A percentile compares a stretch with the other conserved stretches of the same genome.
Conservation (phyloP, 2,113 vertebrate genomes). For the Pluvianellus socialis region DNA sequence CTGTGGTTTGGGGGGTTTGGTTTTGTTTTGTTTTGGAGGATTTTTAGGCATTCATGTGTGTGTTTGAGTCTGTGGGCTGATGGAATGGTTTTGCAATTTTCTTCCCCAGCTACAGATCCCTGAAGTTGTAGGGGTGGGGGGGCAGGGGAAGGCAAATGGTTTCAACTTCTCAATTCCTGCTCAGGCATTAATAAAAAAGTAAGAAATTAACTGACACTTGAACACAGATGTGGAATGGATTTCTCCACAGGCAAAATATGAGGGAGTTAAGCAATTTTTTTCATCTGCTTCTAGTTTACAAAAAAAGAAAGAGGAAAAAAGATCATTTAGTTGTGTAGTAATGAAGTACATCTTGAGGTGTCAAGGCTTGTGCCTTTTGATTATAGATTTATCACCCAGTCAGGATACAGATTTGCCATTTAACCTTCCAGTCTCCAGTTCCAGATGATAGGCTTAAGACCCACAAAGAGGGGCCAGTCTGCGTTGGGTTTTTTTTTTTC, state of each 20-base stretch:
- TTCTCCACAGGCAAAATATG: constrained; percentile 55
- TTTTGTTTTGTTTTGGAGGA: not conserved
- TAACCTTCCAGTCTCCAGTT: constrained; percentile 70
- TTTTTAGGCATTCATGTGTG: not conserved
- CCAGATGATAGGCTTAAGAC: constrained; percentile 69
- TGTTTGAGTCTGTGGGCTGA: not conserved
- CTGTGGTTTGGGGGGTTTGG: not conserved
- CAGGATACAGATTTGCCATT: constrained; percentile 72
- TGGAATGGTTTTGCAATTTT: constrained; percentile 3
- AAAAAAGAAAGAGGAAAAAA: not conserved
- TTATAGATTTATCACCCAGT: constrained; percentile 79
- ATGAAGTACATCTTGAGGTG: constrained; percentile 75
- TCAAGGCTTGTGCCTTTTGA: constrained; percentile 66
- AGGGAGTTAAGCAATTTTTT: constrained; percentile 49
- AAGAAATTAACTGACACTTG: constrained; percentile 54
- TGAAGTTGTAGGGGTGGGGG: not conserved
- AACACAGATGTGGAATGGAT: constrained; percentile 39
- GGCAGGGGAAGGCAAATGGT: not conserved
- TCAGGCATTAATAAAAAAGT: constrained; percentile 47
- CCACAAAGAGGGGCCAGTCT: constrained; percentile 57
- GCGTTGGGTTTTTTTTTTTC: not conserved
- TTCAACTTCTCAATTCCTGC: constrained; percentile 40
- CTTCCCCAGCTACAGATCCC: not conserved
- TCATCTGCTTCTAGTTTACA: constrained; percentile 73
- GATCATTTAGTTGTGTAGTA: constrained; percentile 59